These are phyloP conservation scores for cattle (Bos taurus) DNA, from an alignment of 2,113 vertebrate genomes.

Conservation along the genomic window ARS-UCD2.0 NC_037344.1:31564501-31565000, in stretches of 20 bases:
- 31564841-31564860: background rate
- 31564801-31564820: background rate
- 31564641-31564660: slow-evolving; percentile 64
- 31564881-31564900: background rate
- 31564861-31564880: background rate
- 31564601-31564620: slow-evolving; percentile 64
- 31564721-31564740: slow-evolving; percentile 58
- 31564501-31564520: background rate
- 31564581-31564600: slow-evolving; percentile 61
- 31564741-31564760: background rate
- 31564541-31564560: background rate
- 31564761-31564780: background rate
- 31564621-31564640: slow-evolving; percentile 58
- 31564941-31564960: background rate
- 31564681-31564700: slow-evolving; percentile 64
- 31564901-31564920: background rate
- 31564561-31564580: slow-evolving; percentile 35
- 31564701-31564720: slow-evolving; percentile 59
- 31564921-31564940: background rate
- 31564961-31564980: background rate
- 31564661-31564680: slow-evolving; percentile 70
- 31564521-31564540: background rate
- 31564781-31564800: background rate
- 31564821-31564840: background rate
- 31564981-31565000: background rate